Base-by-base conservation (phyloP, 2,888 invertebrate genomes). In the Ophion obscuratus region DNA sequence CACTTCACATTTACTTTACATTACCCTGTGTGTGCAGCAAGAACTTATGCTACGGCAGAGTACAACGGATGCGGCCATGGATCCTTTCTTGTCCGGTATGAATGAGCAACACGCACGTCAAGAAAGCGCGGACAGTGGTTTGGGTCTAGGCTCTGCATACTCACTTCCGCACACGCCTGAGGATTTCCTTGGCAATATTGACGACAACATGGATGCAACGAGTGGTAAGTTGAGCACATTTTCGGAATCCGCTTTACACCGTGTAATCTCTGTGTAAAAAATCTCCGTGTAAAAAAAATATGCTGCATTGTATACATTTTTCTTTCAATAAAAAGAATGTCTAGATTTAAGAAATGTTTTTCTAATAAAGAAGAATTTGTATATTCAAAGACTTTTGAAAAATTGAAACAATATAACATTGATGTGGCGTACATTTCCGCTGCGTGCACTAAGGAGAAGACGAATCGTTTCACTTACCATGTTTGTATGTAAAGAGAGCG, bases 61-160 rank as follows among this genome's bases (percentile, higher is more conserved):
- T 82, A 96, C 95, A 89, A 96, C 96, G 17, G 96, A 96, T 87
- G 94, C 96, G 87, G 96, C 96, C 0, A 95, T 97, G 95, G 97
- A 97, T 94, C 97, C 97, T 85, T 97, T 97, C 95, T 95, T 97
- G 87, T 97, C 97, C 3, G 97, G 97, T 74, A 95, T 97, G 90
- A 96, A 97, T 80, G 98, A 98, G 92, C 94, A 94, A 81, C 99
- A 99, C 94, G 97, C 98, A 90, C 96, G 99, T 88, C 99, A 99
- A 94, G 99, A 98, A 94, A 98, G 98, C 14, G 98, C 98, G 14
- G 99, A 99, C 94, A 98, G 98, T 94, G 99, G 99, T 77, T 95
- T 99, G 87, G 98, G 98, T 92, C 97, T 98, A 95, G 97, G 97
- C 62, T 97, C 97, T 89, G 96, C 97, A 84, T 98, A 98, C 95